Base-by-base conservation (phyloP, 2,113 vertebrate species). In the Salminus brasiliensis region DNA sequence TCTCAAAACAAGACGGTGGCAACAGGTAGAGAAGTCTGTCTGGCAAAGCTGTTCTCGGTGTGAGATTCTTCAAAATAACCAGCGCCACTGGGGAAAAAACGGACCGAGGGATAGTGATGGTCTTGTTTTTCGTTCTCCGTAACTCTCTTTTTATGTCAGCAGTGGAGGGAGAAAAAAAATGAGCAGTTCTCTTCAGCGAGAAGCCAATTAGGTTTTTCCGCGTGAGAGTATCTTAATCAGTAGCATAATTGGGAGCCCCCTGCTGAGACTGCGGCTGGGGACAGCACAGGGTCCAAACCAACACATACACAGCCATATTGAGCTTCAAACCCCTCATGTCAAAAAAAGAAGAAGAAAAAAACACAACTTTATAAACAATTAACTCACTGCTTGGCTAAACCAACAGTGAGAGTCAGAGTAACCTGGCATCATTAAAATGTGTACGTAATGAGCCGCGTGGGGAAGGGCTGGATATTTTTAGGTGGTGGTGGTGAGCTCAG, bases 241-340 rank as follows among this genome's bases (percentile, higher is more conserved):
- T 88, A 87, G 91, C 89, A 90, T 93, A 94, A 93, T 94, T 93
- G 91, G 92, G 85, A 90, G 88, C 89, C 90, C 91, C 93, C 92
- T 86, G 90, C 93, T 93, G 93, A 87, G 92, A 49, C 59, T 65
- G 73, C 45, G 85, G 62, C 82, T 72, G 72, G 60, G 65, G 74
- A 76, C 52, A 78, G 67, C 73, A 70, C 52, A 74, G 74, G 57
- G 80, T 82, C 78, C 78, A 84, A 83, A 71, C 71, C 79, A 80
- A 80, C 77, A 78, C 32, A 60, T 41, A 62, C 45, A 60, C 78
- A 83, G 39, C 59, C 67, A 70, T 55, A 67, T 70, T 63, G 62
- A 72, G 76, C 55, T 81, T 83, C 72, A 79, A 79, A 76, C 30
- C 57, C 30, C 43, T 72, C 49, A 73, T 18, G 69, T 78, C 62